phyloP scores from a whole-genome alignment of 2,113 vertebrate species.

The Tamias sibiricus region DNA sequence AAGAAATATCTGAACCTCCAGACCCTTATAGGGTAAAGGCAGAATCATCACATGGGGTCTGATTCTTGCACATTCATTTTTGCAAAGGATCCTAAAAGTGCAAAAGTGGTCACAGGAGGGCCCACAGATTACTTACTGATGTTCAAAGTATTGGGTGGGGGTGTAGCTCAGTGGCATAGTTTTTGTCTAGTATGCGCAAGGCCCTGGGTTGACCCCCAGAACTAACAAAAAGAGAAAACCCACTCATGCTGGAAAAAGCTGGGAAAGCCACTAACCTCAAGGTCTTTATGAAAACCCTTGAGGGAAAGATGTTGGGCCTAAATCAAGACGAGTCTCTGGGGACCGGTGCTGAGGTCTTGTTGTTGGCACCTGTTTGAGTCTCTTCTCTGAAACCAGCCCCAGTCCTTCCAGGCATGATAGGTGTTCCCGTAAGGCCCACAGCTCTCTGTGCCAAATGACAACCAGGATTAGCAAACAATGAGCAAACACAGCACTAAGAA shows the following conservation, averaged over 20 bases:
- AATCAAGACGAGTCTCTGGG: not conserved
- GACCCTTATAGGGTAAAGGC: not conserved
- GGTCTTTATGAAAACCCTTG: not conserved
- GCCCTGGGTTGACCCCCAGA: not conserved
- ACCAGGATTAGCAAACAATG: not conserved
- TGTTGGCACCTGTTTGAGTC: not conserved
- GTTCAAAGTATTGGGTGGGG: not conserved
- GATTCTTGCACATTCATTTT: not conserved
- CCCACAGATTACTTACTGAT: not conserved
- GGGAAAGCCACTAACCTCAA: not conserved
- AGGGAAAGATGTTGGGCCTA: not conserved
- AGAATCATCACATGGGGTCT: not conserved
- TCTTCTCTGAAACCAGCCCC: conserved; percentile 4
- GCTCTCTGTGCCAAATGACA: not conserved
- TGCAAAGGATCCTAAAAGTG: not conserved
- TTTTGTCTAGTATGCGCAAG: not conserved
- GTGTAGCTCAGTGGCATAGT: not conserved
- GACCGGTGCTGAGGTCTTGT: not conserved
- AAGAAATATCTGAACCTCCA: not conserved
- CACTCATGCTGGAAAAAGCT: not conserved
- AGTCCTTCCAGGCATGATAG: not conserved
- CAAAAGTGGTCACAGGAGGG: not conserved
- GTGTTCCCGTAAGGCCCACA: not conserved
- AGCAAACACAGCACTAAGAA: not conserved
- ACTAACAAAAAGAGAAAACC: not conserved